A percentile compares a stretch with the other conserved stretches of the same genome.
These are phyloP conservation scores for Coturnix japonica DNA, from an alignment of 2,113 vertebrate species.

Conservation along the genomic window DNA sequence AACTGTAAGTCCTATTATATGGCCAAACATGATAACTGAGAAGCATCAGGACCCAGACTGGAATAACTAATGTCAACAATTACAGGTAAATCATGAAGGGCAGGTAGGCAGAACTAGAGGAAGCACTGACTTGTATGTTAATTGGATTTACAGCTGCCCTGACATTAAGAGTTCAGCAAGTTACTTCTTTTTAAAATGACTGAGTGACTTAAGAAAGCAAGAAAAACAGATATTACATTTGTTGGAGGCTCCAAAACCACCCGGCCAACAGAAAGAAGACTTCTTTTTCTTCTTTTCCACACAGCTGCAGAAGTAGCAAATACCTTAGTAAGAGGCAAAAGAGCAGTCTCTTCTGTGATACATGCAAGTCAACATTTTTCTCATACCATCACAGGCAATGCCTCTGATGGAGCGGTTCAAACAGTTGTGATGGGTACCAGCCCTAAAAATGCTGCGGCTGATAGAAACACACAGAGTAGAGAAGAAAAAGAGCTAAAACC, in stretches of 20 bases:
- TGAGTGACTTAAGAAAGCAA: not conserved
- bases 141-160: not conserved
- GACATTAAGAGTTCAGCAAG: not conserved
- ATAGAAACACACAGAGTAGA: not conserved
- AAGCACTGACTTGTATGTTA: not conserved
- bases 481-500: not conserved
- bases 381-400: not conserved
- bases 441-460: not conserved
- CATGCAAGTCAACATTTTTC: not conserved
- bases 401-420: not conserved
- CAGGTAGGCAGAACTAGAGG: not conserved
- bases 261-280: not conserved
- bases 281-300: not conserved
- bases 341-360: not conserved
- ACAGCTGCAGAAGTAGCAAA: not conserved
- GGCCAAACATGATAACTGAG: not conserved
- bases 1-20: not conserved
- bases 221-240: not conserved
- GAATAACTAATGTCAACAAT: not conserved
- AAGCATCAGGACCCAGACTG: not conserved
- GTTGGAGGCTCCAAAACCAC: not conserved
- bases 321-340: not conserved
- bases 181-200: not conserved
- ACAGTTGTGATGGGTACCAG: not conserved
- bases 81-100: not conserved